A percentile compares a stretch with the other conserved stretches of the same genome.
Conservation (phyloP, 2,113 vertebrate species). For the Sciurus niger region DNA sequence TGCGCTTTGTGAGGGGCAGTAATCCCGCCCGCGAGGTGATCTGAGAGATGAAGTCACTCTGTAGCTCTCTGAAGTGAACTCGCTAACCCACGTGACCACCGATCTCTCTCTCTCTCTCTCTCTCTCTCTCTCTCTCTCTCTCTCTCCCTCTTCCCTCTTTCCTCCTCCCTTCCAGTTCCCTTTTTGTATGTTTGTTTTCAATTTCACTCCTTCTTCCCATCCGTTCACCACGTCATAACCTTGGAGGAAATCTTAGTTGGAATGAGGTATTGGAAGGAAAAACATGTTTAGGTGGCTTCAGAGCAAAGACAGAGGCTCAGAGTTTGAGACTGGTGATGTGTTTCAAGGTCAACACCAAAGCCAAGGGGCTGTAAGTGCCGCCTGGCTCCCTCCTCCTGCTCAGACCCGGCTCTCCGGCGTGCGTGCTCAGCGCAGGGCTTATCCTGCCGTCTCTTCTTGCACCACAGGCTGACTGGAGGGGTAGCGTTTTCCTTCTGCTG, state of each 20-base stretch:
- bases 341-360: neutral
- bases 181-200: rapidly evolving
- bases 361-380: neutral
- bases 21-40: neutral
- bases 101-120: neutral
- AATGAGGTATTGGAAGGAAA: neutral
- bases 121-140: rapidly evolving
- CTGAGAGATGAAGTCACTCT: neutral
- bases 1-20: neutral
- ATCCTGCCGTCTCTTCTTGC: neutral
- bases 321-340: neutral
- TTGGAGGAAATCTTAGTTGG: neutral
- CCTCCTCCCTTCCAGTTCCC: rapidly evolving
- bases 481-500: neutral
- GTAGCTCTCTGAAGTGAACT: neutral
- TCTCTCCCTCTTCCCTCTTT: rapidly evolving
- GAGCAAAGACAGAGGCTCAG: neutral
- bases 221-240: too few relatives aligned
- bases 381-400: too few relatives aligned
- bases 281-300: neutral
- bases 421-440: too few relatives aligned
- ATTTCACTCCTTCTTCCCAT: rapidly evolving
- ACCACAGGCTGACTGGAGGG: neutral
- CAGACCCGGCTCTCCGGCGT: too few relatives aligned
- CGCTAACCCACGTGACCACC: rapidly evolving